A percentile compares a stretch with the other conserved stretches of the same genome.
Evolutionary conservation across 2,113 vertebrate genomes (phyloP).

Genomic region (Pseudorasbora parva): DNA sequence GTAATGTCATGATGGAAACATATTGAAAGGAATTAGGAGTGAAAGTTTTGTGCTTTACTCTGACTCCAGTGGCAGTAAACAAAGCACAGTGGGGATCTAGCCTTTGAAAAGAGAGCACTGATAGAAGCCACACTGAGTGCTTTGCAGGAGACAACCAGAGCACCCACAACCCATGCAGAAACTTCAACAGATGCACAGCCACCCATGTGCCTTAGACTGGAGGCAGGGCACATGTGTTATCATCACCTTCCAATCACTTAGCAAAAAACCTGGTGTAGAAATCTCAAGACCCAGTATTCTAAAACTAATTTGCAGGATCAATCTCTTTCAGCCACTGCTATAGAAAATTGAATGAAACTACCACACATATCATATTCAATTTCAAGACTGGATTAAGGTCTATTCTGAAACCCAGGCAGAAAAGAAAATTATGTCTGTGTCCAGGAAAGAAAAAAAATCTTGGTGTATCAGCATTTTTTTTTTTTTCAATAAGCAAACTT

Average conservation of each 20-base stretch:
- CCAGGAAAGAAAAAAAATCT: not conserved
- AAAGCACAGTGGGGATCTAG: conserved; percentile 38
- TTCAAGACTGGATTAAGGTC: not conserved
- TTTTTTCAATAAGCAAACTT: not conserved
- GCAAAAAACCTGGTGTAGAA: not conserved
- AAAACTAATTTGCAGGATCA: not conserved
- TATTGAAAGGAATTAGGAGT: not conserved
- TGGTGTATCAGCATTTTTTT: not conserved
- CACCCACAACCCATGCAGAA: conserved; percentile 19
- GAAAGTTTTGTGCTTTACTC: not conserved
- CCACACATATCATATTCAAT: conserved; percentile 18
- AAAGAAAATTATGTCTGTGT: not conserved
- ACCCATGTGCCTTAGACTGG: not conserved
- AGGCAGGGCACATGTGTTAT: not conserved
- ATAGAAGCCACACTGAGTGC: conserved; percentile 26
- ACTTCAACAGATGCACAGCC: not conserved
- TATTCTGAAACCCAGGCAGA: not conserved
- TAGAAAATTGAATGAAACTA: not conserved
- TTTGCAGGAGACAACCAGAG: conserved; percentile 8
- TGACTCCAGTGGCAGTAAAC: conserved; percentile 43
- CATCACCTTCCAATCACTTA: not conserved
- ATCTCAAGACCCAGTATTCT: not conserved
- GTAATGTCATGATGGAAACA: not conserved
- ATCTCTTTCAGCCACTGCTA: not conserved
- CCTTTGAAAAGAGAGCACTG: conserved; percentile 43